A percentile compares a stretch with the other conserved stretches of the same genome.
These are phyloP conservation scores for Marisa cornuarietis DNA, from an alignment of 1,140 invertebrate genomes.

Conservation along the genomic window DNA sequence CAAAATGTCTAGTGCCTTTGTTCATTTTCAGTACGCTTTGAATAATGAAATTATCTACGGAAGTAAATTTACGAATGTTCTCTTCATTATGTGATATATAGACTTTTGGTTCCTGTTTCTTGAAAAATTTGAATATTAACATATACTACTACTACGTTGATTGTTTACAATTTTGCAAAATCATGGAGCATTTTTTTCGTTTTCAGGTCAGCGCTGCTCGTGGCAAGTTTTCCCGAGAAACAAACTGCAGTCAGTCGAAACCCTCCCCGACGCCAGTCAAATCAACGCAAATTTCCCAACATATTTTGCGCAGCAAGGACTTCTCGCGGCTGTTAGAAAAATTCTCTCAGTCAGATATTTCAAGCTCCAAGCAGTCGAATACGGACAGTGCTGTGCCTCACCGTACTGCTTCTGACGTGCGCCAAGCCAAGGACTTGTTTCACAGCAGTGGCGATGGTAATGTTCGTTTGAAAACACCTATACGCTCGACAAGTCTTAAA, in stretches of 20 bases:
- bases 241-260: background rate
- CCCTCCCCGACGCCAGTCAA: background rate
- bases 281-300: background rate
- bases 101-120: too few species aligned
- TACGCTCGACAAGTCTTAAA: constrained; percentile 30
- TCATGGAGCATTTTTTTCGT: too few species aligned
- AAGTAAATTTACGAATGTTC: too few species aligned
- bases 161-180: too few species aligned
- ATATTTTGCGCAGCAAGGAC: constrained; percentile 15
- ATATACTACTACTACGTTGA: too few species aligned
- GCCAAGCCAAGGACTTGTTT: constrained; percentile 8
- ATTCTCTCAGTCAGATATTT: constrained; percentile 36
- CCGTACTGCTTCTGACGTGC: background rate
- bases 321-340: constrained; percentile 35
- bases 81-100: too few species aligned
- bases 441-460: constrained; percentile 30
- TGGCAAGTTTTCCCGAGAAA: background rate
- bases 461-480: constrained; percentile 21
- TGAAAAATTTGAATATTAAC: too few species aligned
- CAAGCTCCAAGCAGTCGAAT: constrained; percentile 32
- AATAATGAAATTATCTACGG: too few species aligned
- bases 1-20: too few species aligned
- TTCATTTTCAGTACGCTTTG: too few species aligned
- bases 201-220: too few species aligned
- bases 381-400: background rate